Evolutionary conservation across 1,140 invertebrate species (phyloP).

Genomic region (Drosophila subpulchrella): DNA sequence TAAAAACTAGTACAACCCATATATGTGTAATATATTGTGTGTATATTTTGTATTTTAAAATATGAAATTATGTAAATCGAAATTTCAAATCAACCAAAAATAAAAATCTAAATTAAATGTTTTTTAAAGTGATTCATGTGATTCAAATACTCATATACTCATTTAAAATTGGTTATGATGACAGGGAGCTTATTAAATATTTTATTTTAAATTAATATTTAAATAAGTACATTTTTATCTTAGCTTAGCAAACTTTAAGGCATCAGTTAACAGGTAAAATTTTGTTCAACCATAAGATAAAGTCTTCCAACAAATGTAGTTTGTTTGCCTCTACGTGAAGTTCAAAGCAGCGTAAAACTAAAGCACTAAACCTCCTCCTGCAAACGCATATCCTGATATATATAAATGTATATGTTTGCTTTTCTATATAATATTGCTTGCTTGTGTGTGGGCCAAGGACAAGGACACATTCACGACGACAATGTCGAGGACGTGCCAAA

Average conservation of each 20-base stretch:
- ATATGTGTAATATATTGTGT: neutral
- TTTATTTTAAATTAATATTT: too few relatives aligned
- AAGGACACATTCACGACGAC: slow-evolving; percentile 71
- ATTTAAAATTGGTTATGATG: too few relatives aligned
- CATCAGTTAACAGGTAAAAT: neutral
- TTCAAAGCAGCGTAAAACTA: slow-evolving; percentile 64
- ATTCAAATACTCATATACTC: too few relatives aligned
- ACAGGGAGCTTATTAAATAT: too few relatives aligned
- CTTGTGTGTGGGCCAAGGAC: slow-evolving; percentile 74
- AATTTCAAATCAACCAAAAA: slow-evolving; percentile 69
- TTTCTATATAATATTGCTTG: slow-evolving; percentile 53
- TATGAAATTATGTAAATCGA: slow-evolving; percentile 39
- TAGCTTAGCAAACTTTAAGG: neutral
- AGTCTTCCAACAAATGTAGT: slow-evolving; percentile 50
- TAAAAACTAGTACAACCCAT: neutral
- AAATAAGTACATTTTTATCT: too few relatives aligned
- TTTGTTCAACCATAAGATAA: neutral
- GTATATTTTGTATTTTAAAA: neutral
- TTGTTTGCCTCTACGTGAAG: slow-evolving; percentile 40
- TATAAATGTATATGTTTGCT: slow-evolving; percentile 38
- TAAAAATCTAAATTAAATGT: slow-evolving; percentile 56
- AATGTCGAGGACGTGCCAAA: slow-evolving; percentile 71
- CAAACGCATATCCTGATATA: slow-evolving; percentile 24
- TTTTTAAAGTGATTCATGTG: neutral
- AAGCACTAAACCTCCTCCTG: slow-evolving; percentile 36